These are phyloP conservation scores for Cybosia mesomella DNA, from an alignment of 2,888 invertebrate genomes.

Conservation along the genomic window DNA sequence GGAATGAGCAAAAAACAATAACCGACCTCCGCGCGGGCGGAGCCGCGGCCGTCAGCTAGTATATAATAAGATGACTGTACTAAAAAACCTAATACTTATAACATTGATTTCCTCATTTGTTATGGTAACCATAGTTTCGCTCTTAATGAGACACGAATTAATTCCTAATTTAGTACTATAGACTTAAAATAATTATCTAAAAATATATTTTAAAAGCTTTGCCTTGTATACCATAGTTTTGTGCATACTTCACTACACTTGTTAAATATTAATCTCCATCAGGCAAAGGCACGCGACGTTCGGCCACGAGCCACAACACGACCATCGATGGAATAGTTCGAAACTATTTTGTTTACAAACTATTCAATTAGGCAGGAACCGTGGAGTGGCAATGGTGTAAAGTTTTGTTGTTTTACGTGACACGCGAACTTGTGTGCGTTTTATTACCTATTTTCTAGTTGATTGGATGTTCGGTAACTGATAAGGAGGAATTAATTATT, in stretches of 20 bases:
- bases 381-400: constrained; percentile 51
- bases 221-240: constrained; percentile 44
- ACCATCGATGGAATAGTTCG: constrained; percentile 50
- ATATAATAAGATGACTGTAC: no score
- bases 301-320: constrained; percentile 39
- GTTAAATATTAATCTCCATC: constrained; percentile 63
- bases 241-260: constrained; percentile 46
- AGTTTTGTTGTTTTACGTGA: constrained; percentile 53
- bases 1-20: no score
- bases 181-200: background rate
- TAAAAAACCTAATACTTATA: no score
- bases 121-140: no score
- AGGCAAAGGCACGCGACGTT: constrained; percentile 51
- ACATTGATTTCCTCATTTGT: no score
- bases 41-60: no score
- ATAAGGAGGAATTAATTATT: constrained; percentile 17
- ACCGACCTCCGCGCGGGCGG: no score
- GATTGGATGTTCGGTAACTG: constrained; percentile 18
- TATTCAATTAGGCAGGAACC: constrained; percentile 63
- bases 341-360: constrained; percentile 72
- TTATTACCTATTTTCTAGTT: constrained; percentile 14
- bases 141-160: background rate
- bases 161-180: background rate
- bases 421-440: constrained; percentile 43
- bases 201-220: constrained; percentile 55